Evolutionary conservation across 2,888 invertebrate genomes (phyloP), one percentile per base, ranked within the genome.

Genomic region (Uloborus plumipes): DNA sequence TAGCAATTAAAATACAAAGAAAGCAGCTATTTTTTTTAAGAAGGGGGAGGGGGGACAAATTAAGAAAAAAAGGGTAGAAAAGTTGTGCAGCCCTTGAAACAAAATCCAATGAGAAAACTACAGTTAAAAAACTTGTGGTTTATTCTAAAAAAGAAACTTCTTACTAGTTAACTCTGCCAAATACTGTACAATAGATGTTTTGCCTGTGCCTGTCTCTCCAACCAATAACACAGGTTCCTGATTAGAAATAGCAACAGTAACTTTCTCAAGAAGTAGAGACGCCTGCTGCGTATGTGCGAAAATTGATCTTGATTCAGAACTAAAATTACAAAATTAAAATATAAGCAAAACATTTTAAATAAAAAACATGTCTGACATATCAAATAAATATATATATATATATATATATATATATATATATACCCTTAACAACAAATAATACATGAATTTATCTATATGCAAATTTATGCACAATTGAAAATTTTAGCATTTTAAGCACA

Each of bases 151-250:
- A 26, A 26, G 58, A 58, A n/a, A 55, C 26, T 26, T 39, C 50
- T 85, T 86, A 88, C 89, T 94, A 0, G 95, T 93, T 85, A 94
- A 93, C 84, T 93, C 92, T 0, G 98, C 95, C 74, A 99, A 90
- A 89, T 95, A 96, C 88, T 99, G 99, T 0, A 99, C 93, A 0
- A 95, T 93, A 0, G 97, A 95, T 0, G 99, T 99, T 91, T 99
- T 99, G 0, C 99, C 99, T 0, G 97, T 98, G 65, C 99, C 99
- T 0, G 99, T 99, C 90, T 99, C 99, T 47, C 99, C 99, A 0
- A 99, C 98, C 9, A 99, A 90, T 7, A 99, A 90, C 1, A 98
- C 95, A 0, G 99, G 96, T 88, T 99, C 99, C 67, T 93, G 92
- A 69, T 94, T 92, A 0, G 90, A 91, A 0, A 98, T 93, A 88